These are phyloP conservation scores for Gambusia holbrooki DNA, from an alignment of 2,113 vertebrate genomes.

Conservation along the genomic window DNA sequence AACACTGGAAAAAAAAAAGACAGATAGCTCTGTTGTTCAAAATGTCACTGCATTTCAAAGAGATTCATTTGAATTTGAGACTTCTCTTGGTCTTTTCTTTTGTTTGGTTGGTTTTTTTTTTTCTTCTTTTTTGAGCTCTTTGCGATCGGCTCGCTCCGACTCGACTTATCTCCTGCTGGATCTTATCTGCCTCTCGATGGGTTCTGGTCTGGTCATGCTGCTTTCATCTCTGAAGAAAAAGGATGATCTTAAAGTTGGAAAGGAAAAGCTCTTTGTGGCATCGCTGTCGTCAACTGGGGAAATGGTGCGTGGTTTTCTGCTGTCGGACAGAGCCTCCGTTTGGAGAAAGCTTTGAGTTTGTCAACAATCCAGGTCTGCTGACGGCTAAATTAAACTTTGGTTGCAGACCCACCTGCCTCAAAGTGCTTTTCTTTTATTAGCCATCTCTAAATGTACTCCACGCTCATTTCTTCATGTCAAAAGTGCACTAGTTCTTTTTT, in stretches of 20 bases:
- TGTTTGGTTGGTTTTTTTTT: background rate
- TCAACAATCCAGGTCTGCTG: constrained; percentile 9
- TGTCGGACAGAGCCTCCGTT: constrained; percentile 23
- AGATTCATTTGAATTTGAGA: constrained; percentile 39
- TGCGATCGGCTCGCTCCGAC: constrained; percentile 37
- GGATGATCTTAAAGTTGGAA: constrained; percentile 55
- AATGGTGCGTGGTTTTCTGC: constrained; percentile 20
- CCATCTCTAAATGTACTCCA: no score
- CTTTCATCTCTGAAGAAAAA: constrained; percentile 56
- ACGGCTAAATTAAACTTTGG: constrained; percentile 3
- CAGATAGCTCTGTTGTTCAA: constrained; percentile 37
- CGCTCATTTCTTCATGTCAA: no score
- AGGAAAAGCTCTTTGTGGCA: constrained; percentile 34
- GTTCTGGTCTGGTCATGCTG: constrained; percentile 44
- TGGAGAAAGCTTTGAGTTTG: constrained; percentile 1
- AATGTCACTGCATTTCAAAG: constrained; percentile 43
- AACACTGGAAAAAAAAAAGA: background rate
- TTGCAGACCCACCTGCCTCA: background rate
- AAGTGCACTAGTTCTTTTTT: no score
- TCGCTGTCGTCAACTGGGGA: constrained; percentile 21
- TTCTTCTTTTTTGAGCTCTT: constrained; percentile 12
- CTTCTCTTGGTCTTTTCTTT: background rate
- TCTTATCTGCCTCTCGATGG: constrained; percentile 57
- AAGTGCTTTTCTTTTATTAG: background rate
- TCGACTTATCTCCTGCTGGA: constrained; percentile 49